A percentile compares a stretch with the other conserved stretches of the same genome.
Conservation (phyloP, 2,113 vertebrate genomes). For the Potamarius usumacintae region DNA sequence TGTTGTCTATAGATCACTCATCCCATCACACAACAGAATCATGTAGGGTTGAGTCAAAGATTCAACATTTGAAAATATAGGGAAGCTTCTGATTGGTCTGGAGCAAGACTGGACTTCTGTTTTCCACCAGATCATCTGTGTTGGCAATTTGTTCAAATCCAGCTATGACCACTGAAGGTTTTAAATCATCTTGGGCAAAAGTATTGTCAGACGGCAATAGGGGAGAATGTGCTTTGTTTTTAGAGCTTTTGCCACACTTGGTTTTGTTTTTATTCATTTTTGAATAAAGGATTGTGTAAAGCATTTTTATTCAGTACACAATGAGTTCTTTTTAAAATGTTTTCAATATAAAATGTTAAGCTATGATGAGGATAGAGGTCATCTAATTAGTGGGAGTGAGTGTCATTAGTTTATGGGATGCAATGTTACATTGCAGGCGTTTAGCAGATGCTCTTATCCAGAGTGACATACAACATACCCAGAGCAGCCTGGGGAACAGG, state of each 20-base stretch:
- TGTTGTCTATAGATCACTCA: not conserved
- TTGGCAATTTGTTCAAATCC: not conserved
- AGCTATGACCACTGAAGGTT: not conserved
- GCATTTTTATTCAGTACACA: not conserved
- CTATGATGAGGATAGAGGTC: too few relatives aligned
- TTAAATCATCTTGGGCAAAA: not conserved
- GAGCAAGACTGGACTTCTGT: not conserved
- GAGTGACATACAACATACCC: too few relatives aligned
- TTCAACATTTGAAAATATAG: not conserved
- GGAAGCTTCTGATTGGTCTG: not conserved
- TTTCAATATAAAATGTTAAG: not conserved
- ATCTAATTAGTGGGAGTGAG: too few relatives aligned
- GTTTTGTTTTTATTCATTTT: not conserved
- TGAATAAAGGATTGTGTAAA: too few relatives aligned
- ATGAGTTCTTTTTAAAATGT: not conserved
- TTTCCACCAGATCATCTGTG: not conserved
- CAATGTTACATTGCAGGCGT: not conserved
- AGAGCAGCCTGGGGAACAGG: too few relatives aligned
- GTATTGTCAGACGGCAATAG: not conserved
- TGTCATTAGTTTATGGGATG: not conserved
- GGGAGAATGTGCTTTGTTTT: not conserved
- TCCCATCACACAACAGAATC: not conserved
- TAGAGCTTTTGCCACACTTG: not conserved
- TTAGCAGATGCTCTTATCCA: too few relatives aligned
- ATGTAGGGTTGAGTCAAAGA: not conserved